These are phyloP conservation scores for Pteronotus mesoamericanus DNA, from an alignment of 2,797 vertebrate species.

Conservation along the genomic window DNA sequence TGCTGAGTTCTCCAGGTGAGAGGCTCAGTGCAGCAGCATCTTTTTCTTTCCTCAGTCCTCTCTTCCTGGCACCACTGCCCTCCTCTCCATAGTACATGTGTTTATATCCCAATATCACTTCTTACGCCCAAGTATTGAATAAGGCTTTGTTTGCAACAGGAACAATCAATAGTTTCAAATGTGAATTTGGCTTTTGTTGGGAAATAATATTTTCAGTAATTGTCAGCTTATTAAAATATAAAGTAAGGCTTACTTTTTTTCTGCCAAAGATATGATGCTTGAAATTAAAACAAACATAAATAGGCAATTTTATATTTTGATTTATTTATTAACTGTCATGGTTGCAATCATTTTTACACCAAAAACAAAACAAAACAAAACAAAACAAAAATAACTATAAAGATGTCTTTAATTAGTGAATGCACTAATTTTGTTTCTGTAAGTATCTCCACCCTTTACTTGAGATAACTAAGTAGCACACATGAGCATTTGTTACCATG, in stretches of 20 bases:
- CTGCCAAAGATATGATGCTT: constrained; percentile 15
- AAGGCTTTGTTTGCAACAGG: not conserved
- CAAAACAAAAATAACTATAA: not conserved
- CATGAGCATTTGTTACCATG: not conserved
- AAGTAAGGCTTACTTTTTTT: not conserved
- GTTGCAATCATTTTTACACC: not conserved
- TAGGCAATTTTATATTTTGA: constrained; percentile 36
- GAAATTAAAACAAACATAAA: constrained; percentile 40
- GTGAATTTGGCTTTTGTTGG: constrained; percentile 30
- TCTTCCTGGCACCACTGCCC: not conserved
- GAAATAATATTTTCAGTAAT: constrained; percentile 41
- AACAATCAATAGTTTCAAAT: constrained; percentile 25
- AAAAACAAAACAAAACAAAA: not conserved
- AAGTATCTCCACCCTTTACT: constrained; percentile 1
- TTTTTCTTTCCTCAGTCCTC: not conserved
- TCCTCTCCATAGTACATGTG: not conserved
- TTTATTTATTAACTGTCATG: not conserved
- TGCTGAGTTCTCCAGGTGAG: not conserved
- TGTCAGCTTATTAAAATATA: constrained; percentile 42
- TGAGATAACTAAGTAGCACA: not conserved
- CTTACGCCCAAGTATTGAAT: not conserved
- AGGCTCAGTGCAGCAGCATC: not conserved
- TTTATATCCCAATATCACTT: not conserved
- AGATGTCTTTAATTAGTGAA: not conserved
- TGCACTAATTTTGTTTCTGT: not conserved